Evolutionary conservation across 2,797 vertebrate genomes (phyloP).

Genomic region (Poecile montanus): DNA sequence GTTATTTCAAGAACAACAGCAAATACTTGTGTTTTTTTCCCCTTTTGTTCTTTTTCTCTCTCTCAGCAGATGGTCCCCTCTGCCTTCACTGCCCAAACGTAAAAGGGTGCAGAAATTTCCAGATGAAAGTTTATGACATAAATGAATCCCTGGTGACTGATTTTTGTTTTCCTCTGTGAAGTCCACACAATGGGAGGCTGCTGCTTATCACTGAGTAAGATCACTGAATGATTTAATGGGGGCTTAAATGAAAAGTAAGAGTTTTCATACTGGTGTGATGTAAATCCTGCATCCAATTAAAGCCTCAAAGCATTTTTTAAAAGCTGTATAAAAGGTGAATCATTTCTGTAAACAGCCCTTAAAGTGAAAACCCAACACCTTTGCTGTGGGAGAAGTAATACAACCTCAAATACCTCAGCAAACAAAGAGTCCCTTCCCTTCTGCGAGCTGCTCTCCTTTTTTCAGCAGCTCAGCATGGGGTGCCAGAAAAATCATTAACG

Average conservation of each 20-base stretch:
- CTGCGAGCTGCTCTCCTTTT: constrained; percentile 15
- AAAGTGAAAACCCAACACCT: constrained; percentile 66
- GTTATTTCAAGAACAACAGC: not conserved
- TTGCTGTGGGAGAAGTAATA: constrained; percentile 49
- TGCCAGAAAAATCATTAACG: constrained; percentile 69
- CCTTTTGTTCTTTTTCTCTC: not conserved
- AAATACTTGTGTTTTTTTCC: not conserved
- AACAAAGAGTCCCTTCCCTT: constrained; percentile 58
- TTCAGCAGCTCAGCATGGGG: constrained; percentile 71
- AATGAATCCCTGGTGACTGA: not conserved
- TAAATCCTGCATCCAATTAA: constrained; percentile 28
- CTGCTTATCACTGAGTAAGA: not conserved
- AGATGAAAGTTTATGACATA: not conserved
- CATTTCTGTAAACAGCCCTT: constrained; percentile 57
- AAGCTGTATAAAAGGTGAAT: constrained; percentile 68
- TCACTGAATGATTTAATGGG: not conserved
- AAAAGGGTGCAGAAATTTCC: not conserved
- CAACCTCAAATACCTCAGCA: constrained; percentile 35
- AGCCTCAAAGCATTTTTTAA: constrained; percentile 69
- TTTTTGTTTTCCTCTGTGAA: not conserved
- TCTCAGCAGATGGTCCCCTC: not conserved
- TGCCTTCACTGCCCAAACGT: not conserved
- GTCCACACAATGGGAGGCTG: not conserved
- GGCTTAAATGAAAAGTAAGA: constrained; percentile 20
- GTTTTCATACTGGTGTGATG: constrained; percentile 31